Percentiles rank a stretch among this genome's conserved stretches.
phyloP scores from a whole-genome alignment of 2,113 vertebrate genomes.

The Sinocyclocheilus anophthalmus region DNA sequence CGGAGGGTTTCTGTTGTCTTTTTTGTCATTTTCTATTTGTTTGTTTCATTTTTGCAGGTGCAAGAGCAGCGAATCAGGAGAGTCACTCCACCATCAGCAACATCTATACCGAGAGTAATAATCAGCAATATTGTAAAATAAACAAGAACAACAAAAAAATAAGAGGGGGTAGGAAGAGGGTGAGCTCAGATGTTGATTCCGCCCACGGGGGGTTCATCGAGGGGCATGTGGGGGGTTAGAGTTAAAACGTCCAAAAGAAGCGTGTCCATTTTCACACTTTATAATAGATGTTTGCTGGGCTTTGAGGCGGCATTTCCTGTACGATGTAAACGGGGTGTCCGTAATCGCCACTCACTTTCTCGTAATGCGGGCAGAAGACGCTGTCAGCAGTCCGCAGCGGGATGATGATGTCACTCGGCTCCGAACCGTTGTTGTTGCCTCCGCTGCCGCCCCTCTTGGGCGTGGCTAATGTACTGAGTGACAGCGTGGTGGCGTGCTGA shows the following conservation, averaged over 20 bases:
- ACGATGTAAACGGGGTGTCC: conserved; percentile 99
- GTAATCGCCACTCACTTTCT: conserved; percentile 99
- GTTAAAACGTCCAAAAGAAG: conserved; percentile 29
- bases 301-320: conserved; percentile 99
- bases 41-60: conserved; percentile 14
- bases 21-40: neutral
- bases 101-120: conserved; percentile 50
- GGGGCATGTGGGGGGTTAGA: conserved; percentile 47
- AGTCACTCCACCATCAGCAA: conserved; percentile 44
- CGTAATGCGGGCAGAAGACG: conserved; percentile 99
- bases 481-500: conserved; percentile 90
- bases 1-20: neutral
- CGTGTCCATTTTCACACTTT: conserved; percentile 85
- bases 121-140: conserved; percentile 42
- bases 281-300: conserved; percentile 99
- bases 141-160: conserved; percentile 3
- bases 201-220: conserved; percentile 44
- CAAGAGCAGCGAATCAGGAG: conserved; percentile 60
- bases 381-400: conserved; percentile 98
- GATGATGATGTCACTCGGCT: conserved; percentile 99
- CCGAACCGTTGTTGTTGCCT: conserved; percentile 95
- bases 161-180: conserved; percentile 40
- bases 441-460: conserved; percentile 89
- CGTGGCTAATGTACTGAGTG: conserved; percentile 96
- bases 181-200: conserved; percentile 6